A percentile compares a stretch with the other conserved stretches of the same genome.
Conservation (phyloP, 2,113 vertebrate species). For the Meles meles region DNA sequence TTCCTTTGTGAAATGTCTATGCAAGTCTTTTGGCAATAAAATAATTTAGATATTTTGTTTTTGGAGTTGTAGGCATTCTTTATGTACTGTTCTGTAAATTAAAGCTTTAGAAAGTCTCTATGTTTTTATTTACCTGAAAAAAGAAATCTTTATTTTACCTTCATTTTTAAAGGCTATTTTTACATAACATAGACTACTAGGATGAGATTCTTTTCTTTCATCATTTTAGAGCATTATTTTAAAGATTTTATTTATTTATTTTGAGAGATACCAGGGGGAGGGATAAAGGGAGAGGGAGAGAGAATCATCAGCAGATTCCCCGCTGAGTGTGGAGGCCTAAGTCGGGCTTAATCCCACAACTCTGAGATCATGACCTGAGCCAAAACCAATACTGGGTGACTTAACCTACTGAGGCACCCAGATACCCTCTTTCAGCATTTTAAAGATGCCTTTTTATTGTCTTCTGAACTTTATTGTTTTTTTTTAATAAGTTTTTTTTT, state of each 20-base stretch:
- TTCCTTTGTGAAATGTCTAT: background rate
- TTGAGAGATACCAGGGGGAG: background rate
- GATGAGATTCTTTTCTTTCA: background rate
- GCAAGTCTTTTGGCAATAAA: background rate
- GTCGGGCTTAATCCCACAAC: background rate
- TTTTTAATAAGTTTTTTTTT: no score
- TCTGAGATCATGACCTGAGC: background rate
- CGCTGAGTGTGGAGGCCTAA: background rate
- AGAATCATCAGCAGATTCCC: background rate
- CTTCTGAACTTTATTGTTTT: background rate
- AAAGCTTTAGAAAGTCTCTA: background rate
- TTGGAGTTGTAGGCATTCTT: background rate
- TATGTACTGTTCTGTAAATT: background rate
- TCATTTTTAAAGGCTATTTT: background rate
- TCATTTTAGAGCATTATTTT: background rate
- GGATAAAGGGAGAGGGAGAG: background rate
- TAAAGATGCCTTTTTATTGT: background rate
- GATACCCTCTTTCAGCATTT: background rate
- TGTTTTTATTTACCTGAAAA: background rate
- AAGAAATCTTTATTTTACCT: background rate
- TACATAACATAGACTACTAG: background rate
- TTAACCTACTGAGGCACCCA: background rate
- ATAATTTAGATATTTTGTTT: background rate
- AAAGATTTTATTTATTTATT: background rate
- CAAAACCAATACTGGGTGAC: background rate